phyloP scores from a whole-genome alignment of 2,888 invertebrate genomes.

The Uloborus plumipes region DNA sequence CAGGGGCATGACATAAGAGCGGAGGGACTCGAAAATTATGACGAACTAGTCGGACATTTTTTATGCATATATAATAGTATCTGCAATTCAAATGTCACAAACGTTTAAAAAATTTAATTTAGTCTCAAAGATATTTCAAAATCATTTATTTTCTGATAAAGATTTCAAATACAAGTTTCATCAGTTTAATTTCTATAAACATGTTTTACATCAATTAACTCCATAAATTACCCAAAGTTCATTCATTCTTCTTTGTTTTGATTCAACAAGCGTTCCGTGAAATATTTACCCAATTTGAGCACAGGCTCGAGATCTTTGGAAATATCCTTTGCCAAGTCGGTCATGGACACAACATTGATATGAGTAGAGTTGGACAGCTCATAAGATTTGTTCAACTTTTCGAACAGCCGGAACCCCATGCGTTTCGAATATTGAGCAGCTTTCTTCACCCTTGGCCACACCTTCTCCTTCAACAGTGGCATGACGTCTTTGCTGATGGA shows the following conservation, averaged over 20 bases:
- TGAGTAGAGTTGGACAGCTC: slow-evolving; percentile 35
- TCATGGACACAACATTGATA: slow-evolving; percentile 20
- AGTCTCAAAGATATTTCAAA: too few species aligned
- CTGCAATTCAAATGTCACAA: too few species aligned
- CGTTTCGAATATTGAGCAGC: background rate
- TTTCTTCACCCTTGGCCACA: slow-evolving; percentile 4
- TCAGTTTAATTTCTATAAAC: too few species aligned
- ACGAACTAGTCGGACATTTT: too few species aligned
- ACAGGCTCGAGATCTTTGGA: slow-evolving; percentile 25
- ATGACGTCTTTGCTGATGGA: background rate
- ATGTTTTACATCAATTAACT: too few species aligned
- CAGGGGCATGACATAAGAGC: background rate
- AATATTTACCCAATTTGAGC: slow-evolving; percentile 23
- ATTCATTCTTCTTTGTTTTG: too few species aligned
- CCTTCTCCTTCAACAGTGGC: slow-evolving; percentile 6
- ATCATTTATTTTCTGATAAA: too few species aligned
- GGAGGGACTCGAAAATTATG: background rate
- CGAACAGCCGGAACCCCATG: background rate
- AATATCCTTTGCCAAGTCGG: slow-evolving; percentile 17
- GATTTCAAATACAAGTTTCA: too few species aligned
- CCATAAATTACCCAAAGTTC: too few species aligned
- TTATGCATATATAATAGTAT: too few species aligned
- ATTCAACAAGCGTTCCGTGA: slow-evolving; percentile 16
- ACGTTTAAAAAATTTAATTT: too few species aligned
- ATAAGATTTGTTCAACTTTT: slow-evolving; percentile 11